Evolutionary conservation across 1,140 invertebrate species (phyloP).

Genomic region (Nymphalis io): DNA sequence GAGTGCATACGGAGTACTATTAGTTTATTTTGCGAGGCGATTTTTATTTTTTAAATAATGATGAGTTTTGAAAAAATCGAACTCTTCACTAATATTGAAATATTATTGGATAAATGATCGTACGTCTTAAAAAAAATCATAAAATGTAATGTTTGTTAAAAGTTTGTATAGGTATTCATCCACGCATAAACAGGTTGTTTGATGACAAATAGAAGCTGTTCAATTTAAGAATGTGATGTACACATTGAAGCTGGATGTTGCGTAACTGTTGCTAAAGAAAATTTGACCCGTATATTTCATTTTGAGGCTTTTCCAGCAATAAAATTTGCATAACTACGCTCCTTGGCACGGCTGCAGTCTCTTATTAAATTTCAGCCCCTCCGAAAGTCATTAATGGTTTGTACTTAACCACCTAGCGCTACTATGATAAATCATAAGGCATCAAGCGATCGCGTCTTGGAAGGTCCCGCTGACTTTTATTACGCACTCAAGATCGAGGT

Average conservation of each 20-base stretch:
- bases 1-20: constrained; percentile 45
- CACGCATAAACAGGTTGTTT: too few relatives aligned
- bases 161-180: too few relatives aligned
- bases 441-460: constrained; percentile 55
- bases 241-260: background rate
- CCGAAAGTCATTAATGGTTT: constrained; percentile 77
- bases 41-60: background rate
- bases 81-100: background rate
- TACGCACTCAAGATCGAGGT: constrained; percentile 60
- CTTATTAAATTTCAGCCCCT: constrained; percentile 79
- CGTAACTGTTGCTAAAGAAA: constrained; percentile 17
- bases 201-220: background rate
- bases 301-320: constrained; percentile 71
- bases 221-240: background rate
- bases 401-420: constrained; percentile 65
- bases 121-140: too few relatives aligned
- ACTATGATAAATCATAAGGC: constrained; percentile 71
- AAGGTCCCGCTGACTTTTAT: constrained; percentile 66
- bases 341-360: constrained; percentile 66
- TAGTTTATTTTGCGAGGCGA: constrained; percentile 6
- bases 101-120: background rate
- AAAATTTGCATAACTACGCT: constrained; percentile 80
- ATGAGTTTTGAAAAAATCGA: background rate
- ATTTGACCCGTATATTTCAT: constrained; percentile 48
- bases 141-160: too few relatives aligned